Base-by-base conservation (phyloP, 2,113 vertebrate species). In the Hemibagrus wyckioides region DNA sequence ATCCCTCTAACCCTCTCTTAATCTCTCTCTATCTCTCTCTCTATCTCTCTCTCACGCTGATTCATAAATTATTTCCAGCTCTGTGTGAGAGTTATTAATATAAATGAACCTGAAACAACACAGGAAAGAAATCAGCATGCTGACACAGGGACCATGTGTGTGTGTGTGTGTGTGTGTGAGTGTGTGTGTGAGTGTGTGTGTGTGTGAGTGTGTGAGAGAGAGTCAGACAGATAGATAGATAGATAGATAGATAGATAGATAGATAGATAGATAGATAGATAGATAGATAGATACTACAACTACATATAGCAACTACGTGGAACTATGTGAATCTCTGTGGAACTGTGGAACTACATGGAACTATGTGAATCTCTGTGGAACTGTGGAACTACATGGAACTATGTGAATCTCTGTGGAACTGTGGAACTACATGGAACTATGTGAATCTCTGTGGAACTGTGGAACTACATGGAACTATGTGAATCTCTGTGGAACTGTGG, bases 41-140 rank as follows among this genome's bases (percentile, higher is more conserved):
- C 52, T 39, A 9, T 36, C 79, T 36, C 17, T 57, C 79, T 21
- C 17, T 73, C 36, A 41, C 17, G 21, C 36, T 73, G 44, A 30
- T 41, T 86, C 52, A 52, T 71, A 3, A 77, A 82, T 83, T 79
- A 79, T 86, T 86, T 50, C 11, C 23, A 33, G 28, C 39, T 54
- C 39, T 69, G 59, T 56, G 36, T 56, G 33, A 80, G 30, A 3
- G 10, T 13, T 73, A 56, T 80, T 83, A 67, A 86, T 85, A 80
- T 80, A 79, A 36, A 79, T 85, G n/a, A 82, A 10, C 6, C 71
- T 52, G n/a, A 41, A 59, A 39, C n/a, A 13, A 54, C 48, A 41
- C 28, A 8, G 19, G 54, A 82, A 14, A 65, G 7, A 67, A 79
- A 65, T 56, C 41, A 67, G 39, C 54, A 87, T 57, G 25, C 67